Conservation (phyloP, 1,140 invertebrate species). For the Drosophila takahashii region DNA sequence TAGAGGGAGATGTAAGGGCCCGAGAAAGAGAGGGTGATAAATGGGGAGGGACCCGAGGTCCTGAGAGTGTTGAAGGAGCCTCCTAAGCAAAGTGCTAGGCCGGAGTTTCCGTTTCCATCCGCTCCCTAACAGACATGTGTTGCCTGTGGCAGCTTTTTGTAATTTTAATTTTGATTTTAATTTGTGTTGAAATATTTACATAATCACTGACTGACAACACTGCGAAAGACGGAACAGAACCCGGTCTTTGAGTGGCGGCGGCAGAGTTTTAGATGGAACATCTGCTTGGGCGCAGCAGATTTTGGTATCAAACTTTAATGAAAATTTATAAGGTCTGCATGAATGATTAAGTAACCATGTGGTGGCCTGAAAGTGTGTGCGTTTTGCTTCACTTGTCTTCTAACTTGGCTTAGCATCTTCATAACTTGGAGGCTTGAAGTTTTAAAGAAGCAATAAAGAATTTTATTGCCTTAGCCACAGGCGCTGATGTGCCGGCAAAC, state of each 20-base stretch:
- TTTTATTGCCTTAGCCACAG: constrained; percentile 45
- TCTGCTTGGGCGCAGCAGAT: constrained; percentile 59
- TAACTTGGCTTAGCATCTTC: neutral
- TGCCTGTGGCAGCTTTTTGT: constrained; percentile 80
- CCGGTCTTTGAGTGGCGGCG: constrained; percentile 16
- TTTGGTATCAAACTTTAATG: constrained; percentile 80
- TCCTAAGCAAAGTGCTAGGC: constrained; percentile 68
- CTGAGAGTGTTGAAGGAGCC: constrained; percentile 33
- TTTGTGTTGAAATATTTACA: constrained; percentile 84
- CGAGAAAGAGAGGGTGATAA: constrained; percentile 4
- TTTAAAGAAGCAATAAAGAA: constrained; percentile 53
- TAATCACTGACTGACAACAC: constrained; percentile 80
- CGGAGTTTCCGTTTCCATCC: constrained; percentile 25
- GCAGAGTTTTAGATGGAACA: constrained; percentile 30
- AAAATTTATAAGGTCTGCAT: constrained; percentile 82
- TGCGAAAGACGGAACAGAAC: constrained; percentile 20
- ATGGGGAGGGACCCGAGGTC: neutral
- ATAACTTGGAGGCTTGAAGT: constrained; percentile 42
- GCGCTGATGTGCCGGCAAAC: neutral
- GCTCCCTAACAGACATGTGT: constrained; percentile 64
- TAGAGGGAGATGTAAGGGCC: constrained; percentile 15
- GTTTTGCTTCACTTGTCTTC: constrained; percentile 42
- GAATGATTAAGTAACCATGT: constrained; percentile 75
- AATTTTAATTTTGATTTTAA: constrained; percentile 84
- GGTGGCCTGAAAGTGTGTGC: constrained; percentile 21